These are phyloP conservation scores for Bombus affinis DNA, from an alignment of 1,140 invertebrate genomes.

Conservation along the genomic window DNA sequence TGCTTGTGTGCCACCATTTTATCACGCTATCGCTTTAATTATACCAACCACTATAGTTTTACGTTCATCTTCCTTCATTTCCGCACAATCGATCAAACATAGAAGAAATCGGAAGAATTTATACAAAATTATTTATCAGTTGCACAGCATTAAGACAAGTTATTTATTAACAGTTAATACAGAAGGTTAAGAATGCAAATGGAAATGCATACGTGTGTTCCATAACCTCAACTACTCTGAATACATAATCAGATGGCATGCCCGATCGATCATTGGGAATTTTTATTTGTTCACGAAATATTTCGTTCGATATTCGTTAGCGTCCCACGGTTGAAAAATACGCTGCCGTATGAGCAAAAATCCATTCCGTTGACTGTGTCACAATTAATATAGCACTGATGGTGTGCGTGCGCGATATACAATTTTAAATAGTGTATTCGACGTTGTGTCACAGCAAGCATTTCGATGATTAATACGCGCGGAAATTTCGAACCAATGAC, in stretches of 20 bases:
- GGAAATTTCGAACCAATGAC: constrained; percentile 30
- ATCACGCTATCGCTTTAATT: constrained; percentile 61
- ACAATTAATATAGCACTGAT: not conserved
- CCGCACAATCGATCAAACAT: too few species aligned
- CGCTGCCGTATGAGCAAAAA: not conserved
- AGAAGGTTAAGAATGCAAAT: too few species aligned
- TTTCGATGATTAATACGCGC: constrained; percentile 22
- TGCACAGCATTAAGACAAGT: not conserved
- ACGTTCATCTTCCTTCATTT: constrained; percentile 1
- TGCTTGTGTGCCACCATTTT: constrained; percentile 46
- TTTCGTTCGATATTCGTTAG: not conserved
- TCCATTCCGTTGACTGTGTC: not conserved
- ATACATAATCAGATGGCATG: too few species aligned
- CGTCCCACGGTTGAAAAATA: not conserved
- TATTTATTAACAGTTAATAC: too few species aligned
- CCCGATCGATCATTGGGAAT: too few species aligned
- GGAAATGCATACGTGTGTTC: too few species aligned
- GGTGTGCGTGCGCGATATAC: not conserved
- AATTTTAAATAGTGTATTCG: constrained; percentile 1
- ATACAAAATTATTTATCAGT: not conserved
- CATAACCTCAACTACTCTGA: too few species aligned
- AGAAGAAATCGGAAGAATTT: not conserved
- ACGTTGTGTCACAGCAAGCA: not conserved
- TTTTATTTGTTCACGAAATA: not conserved
- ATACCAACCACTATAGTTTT: constrained; percentile 23